Conservation (phyloP, 2,113 vertebrate species). For the Elaphurus davidianus region DNA sequence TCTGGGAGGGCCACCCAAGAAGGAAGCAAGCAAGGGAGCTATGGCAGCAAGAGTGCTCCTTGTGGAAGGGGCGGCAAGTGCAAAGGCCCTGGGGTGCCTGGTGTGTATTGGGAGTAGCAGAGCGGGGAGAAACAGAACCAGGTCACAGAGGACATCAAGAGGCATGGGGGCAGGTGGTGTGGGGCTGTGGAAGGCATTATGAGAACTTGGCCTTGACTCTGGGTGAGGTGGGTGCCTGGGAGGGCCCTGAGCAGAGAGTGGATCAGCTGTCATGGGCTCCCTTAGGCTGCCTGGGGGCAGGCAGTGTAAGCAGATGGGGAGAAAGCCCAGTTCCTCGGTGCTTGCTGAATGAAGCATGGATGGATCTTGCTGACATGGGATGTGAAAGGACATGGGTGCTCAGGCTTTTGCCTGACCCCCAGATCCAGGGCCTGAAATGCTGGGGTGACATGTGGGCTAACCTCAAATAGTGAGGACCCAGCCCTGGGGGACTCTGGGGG, state of each 20-base stretch:
- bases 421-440: not conserved
- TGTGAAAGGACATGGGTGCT: not conserved
- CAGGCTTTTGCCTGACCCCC: not conserved
- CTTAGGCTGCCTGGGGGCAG: not conserved
- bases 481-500: not conserved
- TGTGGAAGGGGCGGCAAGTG: not conserved
- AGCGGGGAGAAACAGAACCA: not conserved
- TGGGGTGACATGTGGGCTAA: not conserved
- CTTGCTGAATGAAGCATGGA: too few species aligned
- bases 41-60: not conserved
- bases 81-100: not conserved
- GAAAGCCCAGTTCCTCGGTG: not conserved
- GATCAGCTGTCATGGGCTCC: not conserved
- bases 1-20: not conserved
- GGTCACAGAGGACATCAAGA: not conserved
- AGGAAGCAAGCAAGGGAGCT: not conserved
- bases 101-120: not conserved
- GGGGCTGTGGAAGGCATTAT: not conserved
- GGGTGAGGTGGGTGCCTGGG: not conserved
- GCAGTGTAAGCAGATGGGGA: not conserved
- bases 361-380: not conserved
- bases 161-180: accelerated
- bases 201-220: not conserved
- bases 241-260: not conserved
- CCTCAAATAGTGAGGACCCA: not conserved